Evolutionary conservation across 2,113 vertebrate species (phyloP).

Genomic region (Cottus gobio): DNA sequence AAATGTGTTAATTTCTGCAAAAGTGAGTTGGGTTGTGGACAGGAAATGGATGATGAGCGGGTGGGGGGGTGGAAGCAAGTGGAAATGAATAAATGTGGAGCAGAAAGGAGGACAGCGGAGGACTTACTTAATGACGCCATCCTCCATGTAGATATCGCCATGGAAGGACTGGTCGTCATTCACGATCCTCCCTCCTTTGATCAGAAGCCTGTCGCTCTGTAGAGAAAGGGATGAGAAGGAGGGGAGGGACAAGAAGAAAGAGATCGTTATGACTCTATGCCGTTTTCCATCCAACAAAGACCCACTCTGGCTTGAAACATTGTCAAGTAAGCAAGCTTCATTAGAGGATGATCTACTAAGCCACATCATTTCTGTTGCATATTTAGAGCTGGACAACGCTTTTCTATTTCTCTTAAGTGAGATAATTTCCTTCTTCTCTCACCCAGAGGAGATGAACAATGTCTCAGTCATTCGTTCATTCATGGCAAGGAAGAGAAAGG

Average conservation of each 20-base stretch:
- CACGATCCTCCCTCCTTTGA: conserved; percentile 97
- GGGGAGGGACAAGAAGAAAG: not conserved
- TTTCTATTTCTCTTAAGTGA: conserved; percentile 8
- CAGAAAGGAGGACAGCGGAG: conserved; percentile 14
- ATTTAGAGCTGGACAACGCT: conserved; percentile 15
- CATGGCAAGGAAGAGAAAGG: not conserved
- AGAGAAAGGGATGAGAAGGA: conserved; percentile 23
- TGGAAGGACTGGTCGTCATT: conserved; percentile 98
- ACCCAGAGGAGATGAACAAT: conserved; percentile 42
- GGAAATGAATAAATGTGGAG: conserved; percentile 6
- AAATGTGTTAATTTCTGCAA: not conserved
- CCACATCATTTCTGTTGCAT: not conserved
- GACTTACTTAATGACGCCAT: conserved; percentile 97
- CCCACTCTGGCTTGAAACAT: not conserved
- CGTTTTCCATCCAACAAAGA: not conserved
- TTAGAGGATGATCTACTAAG: not conserved
- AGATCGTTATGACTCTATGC: conserved; percentile 7
- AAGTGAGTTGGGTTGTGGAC: too few relatives aligned
- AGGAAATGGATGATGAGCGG: not conserved
- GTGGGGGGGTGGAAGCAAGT: conserved; percentile 10
- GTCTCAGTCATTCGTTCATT: conserved; percentile 35
- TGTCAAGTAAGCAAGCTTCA: conserved; percentile 7
- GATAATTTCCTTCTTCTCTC: conserved; percentile 17
- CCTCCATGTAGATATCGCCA: conserved; percentile 98
- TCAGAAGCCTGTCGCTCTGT: conserved; percentile 95